Evolutionary conservation across 1,140 invertebrate species (phyloP).

Genomic region (Hirudo medicinalis): DNA sequence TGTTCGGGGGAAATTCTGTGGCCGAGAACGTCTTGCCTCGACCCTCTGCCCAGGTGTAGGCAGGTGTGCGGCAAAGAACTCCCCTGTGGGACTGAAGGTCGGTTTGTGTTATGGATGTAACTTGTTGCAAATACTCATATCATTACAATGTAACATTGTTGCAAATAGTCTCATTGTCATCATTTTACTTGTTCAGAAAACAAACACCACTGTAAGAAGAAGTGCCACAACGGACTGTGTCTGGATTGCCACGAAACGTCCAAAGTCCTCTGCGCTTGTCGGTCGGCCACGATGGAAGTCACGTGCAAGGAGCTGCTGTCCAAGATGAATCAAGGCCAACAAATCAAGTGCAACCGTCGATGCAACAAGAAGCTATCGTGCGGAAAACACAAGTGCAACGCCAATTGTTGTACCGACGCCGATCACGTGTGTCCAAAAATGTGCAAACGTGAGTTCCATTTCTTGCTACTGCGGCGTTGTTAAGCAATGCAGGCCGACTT

Average conservation of each 20-base stretch:
- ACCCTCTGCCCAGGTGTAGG: constrained; percentile 72
- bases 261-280: constrained; percentile 72
- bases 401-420: constrained; percentile 52
- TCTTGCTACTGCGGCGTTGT: not conserved
- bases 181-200: constrained; percentile 37
- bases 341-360: constrained; percentile 61
- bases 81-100: constrained; percentile 62
- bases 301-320: constrained; percentile 52
- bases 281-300: constrained; percentile 54
- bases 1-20: not conserved
- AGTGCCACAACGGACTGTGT: constrained; percentile 71
- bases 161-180: constrained; percentile 22
- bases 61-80: constrained; percentile 63
- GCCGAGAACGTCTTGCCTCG: constrained; percentile 54
- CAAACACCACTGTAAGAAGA: constrained; percentile 57
- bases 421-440: not conserved
- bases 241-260: constrained; percentile 63
- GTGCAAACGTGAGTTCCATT: constrained; percentile 4
- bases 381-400: constrained; percentile 75
- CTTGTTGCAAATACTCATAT: constrained; percentile 21
- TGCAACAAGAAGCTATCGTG: constrained; percentile 76
- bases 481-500: not conserved
- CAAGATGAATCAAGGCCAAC: constrained; percentile 42
- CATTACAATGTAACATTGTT: constrained; percentile 15
- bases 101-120: not conserved